phyloP scores from a whole-genome alignment of 2,113 vertebrate species.

The Mionectes macconnelli region DNA sequence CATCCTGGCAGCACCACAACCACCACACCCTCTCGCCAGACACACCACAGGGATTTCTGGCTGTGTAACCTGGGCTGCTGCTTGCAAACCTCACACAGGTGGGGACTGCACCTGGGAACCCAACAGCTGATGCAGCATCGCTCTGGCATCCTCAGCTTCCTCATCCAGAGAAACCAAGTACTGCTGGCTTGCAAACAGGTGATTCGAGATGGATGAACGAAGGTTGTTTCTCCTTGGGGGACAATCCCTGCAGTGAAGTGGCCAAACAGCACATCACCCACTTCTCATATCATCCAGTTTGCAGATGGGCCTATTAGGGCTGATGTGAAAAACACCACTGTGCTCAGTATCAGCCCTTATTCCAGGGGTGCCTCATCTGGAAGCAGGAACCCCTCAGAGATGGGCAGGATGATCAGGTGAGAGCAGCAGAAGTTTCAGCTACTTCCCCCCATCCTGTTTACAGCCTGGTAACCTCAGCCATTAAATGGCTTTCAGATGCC shows the following conservation, averaged over 20 bases:
- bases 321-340: rapidly evolving
- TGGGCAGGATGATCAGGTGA: rapidly evolving
- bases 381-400: not conserved
- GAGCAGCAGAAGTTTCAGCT: not conserved
- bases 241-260: not conserved
- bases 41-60: rapidly evolving
- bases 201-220: rapidly evolving
- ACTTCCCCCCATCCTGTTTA: too few species aligned
- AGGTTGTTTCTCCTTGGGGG: rapidly evolving
- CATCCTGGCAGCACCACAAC: rapidly evolving
- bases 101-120: rapidly evolving
- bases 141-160: not conserved
- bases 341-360: not conserved
- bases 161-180: not conserved
- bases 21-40: rapidly evolving
- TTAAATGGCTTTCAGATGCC: rapidly evolving
- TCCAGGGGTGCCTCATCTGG: not conserved
- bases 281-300: not conserved
- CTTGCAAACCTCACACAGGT: rapidly evolving
- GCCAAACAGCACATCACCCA: rapidly evolving
- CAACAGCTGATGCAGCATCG: rapidly evolving
- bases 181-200: not conserved
- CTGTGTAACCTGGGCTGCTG: rapidly evolving
- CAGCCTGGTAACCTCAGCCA: not conserved
- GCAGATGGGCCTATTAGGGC: not conserved